phyloP scores from a whole-genome alignment of 2,797 vertebrate species.

The Erpetoichthys calabaricus region DNA sequence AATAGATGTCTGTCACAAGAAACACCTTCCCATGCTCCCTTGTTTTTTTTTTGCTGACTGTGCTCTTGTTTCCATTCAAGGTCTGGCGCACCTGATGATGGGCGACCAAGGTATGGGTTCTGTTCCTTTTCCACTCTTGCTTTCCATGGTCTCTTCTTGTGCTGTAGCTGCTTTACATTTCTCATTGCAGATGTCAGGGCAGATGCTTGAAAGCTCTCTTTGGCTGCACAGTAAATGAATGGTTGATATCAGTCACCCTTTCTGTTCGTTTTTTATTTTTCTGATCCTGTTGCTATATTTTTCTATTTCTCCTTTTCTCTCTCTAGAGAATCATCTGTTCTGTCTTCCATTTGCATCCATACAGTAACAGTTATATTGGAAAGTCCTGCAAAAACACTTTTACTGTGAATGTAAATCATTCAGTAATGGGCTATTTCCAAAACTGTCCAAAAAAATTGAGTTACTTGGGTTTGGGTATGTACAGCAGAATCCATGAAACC shows the following conservation, averaged over 20 bases:
- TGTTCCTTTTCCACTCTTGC: conserved; percentile 84
- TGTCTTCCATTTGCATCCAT: conserved; percentile 16
- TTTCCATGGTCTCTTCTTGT: conserved; percentile 51
- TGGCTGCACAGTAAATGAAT: conserved; percentile 57
- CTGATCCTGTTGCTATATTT: conserved; percentile 28
- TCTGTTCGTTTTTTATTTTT: conserved; percentile 11
- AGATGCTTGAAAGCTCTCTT: conserved; percentile 54
- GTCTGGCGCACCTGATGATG: conserved; percentile 99
- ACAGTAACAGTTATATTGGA: too few species aligned
- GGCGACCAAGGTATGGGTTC: conserved; percentile 98
- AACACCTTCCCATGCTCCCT: conserved; percentile 79
- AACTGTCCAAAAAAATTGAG: neutral
- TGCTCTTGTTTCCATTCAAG: conserved; percentile 99
- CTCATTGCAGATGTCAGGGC: conserved; percentile 58
- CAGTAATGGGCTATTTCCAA: neutral
- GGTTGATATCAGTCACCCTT: conserved; percentile 32
- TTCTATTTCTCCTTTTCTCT: conserved; percentile 37
- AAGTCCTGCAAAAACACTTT: too few species aligned
- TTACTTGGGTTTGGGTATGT: neutral
- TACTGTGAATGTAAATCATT: too few species aligned
- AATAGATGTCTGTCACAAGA: conserved; percentile 70
- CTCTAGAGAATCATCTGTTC: conserved; percentile 29
- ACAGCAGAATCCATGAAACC: neutral
- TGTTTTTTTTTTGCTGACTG: conserved; percentile 87
- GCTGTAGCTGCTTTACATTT: conserved; percentile 53